These are phyloP conservation scores for Saccostrea glomerata DNA, from an alignment of 1,140 invertebrate genomes.

Conservation along the genomic window DNA sequence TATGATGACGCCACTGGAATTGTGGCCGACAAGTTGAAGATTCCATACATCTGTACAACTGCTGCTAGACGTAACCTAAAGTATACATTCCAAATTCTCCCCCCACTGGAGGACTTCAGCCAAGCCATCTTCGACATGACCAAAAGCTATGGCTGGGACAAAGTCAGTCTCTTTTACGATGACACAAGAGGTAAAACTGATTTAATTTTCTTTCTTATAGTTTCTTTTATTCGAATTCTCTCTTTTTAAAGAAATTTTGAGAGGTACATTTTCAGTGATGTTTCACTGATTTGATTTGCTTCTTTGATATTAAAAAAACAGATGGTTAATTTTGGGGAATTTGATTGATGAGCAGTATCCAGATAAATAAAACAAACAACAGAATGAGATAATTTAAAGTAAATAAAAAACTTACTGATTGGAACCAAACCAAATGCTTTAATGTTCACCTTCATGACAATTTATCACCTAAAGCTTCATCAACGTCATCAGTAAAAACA, in stretches of 20 bases:
- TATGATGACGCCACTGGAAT: conserved; percentile 66
- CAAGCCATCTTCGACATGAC: conserved; percentile 68
- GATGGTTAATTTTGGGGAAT: background rate
- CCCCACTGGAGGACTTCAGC: conserved; percentile 61
- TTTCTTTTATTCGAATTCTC: too few relatives aligned
- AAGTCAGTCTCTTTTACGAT: conserved; percentile 74
- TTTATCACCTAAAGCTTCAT: background rate
- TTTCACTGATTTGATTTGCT: too few relatives aligned
- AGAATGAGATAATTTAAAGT: conserved; percentile 2
- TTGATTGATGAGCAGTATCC: background rate
- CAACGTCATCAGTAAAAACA: background rate
- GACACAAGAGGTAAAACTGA: conserved; percentile 66
- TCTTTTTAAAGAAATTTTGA: too few relatives aligned
- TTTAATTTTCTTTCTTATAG: too few relatives aligned
- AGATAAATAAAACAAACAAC: background rate
- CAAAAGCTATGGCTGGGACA: conserved; percentile 67
- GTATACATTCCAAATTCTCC: conserved; percentile 66
- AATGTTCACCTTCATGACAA: background rate
- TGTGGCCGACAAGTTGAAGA: conserved; percentile 67
- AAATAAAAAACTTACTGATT: background rate
- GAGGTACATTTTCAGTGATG: background rate
- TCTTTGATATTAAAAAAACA: background rate
- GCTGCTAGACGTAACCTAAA: conserved; percentile 52
- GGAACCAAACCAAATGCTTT: background rate
- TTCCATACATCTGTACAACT: conserved; percentile 71